These are phyloP conservation scores for Gadopsis bispinosus DNA, from an alignment of 2,797 vertebrate species.

Conservation along the genomic window DNA sequence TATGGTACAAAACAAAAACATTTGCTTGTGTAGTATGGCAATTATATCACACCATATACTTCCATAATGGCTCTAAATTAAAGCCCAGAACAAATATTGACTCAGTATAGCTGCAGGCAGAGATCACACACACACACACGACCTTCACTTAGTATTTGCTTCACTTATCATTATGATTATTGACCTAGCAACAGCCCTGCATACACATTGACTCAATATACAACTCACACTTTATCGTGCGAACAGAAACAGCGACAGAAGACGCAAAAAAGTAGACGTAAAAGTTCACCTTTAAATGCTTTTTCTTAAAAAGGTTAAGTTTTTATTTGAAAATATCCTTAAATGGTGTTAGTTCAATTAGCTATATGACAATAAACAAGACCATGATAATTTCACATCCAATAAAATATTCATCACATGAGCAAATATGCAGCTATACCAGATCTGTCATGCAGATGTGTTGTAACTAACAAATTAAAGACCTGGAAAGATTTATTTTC, in stretches of 20 bases:
- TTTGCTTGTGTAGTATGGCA: too few species aligned
- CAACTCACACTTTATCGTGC: neutral
- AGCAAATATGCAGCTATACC: neutral
- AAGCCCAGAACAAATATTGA: slow-evolving; percentile 41
- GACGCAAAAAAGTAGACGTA: neutral
- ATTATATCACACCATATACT: neutral
- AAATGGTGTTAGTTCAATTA: neutral
- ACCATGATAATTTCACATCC: neutral
- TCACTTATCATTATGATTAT: slow-evolving; percentile 36
- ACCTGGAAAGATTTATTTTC: too few species aligned
- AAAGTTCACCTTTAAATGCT: neutral
- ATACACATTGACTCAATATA: slow-evolving; percentile 15
- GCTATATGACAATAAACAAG: neutral
- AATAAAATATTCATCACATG: neutral
- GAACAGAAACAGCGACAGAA: slow-evolving; percentile 11
- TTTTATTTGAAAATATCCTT: neutral
- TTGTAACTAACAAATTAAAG: too few species aligned
- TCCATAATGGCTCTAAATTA: slow-evolving; percentile 8
- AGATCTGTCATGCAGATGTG: too few species aligned
- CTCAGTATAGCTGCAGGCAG: slow-evolving; percentile 18
- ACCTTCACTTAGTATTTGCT: slow-evolving; percentile 25
- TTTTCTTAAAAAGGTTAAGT: neutral
- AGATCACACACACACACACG: slow-evolving; percentile 5
- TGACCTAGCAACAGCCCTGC: slow-evolving; percentile 8
- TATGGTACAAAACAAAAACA: neutral